Conservation (phyloP, 2,113 vertebrate genomes). For the Cisticola juncidis region DNA sequence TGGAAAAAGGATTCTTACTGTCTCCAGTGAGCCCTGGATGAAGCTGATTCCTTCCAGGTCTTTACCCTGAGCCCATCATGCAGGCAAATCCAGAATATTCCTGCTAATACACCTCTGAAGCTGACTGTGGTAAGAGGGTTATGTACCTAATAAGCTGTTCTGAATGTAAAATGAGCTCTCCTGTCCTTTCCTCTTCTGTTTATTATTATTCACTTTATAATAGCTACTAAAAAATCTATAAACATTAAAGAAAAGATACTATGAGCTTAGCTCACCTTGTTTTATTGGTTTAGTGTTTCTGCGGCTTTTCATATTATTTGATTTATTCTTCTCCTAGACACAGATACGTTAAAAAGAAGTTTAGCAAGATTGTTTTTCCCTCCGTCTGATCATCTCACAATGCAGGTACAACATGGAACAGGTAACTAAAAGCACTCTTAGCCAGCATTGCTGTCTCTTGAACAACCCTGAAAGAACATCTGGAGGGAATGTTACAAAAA, state of each 20-base stretch:
- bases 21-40: neutral
- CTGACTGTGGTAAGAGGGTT: neutral
- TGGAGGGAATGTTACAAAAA: neutral
- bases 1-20: neutral
- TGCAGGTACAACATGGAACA: slow-evolving; percentile 32
- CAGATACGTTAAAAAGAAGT: slow-evolving; percentile 65
- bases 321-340: slow-evolving; percentile 84
- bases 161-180: slow-evolving; percentile 29
- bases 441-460: neutral
- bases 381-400: slow-evolving; percentile 51
- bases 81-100: neutral
- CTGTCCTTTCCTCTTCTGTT: slow-evolving; percentile 12
- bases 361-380: slow-evolving; percentile 40
- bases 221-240: slow-evolving; percentile 36
- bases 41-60: neutral
- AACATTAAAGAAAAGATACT: slow-evolving; percentile 50
- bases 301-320: slow-evolving; percentile 82
- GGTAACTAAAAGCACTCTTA: slow-evolving; percentile 15
- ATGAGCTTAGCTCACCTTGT: slow-evolving; percentile 76
- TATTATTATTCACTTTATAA: slow-evolving; percentile 39
- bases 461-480: neutral
- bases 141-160: slow-evolving; percentile 13
- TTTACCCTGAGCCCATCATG: neutral
- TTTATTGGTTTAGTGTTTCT: slow-evolving; percentile 85
- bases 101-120: neutral